Evolutionary conservation across 2,113 vertebrate species (phyloP).

Genomic region (Passer domesticus): DNA sequence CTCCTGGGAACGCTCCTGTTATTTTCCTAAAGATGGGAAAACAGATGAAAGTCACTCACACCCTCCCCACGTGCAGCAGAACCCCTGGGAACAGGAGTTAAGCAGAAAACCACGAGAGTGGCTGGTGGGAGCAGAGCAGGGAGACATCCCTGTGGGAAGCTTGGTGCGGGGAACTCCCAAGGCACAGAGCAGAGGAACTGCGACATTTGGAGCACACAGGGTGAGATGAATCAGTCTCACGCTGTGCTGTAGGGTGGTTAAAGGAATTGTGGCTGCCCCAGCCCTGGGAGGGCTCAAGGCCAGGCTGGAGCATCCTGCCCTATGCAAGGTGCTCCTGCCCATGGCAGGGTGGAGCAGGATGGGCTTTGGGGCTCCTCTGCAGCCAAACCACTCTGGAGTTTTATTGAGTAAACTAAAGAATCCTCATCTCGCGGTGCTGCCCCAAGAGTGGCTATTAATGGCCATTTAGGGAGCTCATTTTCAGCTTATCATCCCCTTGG

Average conservation of each 20-base stretch:
- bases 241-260: accelerated
- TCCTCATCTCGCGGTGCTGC: not conserved
- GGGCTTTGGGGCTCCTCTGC: not conserved
- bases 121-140: not conserved
- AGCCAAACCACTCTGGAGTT: not conserved
- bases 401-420: accelerated
- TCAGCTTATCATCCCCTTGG: not conserved
- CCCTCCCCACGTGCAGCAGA: not conserved
- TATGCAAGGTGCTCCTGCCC: not conserved
- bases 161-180: accelerated
- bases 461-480: not conserved
- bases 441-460: not conserved
- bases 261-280: not conserved
- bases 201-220: accelerated
- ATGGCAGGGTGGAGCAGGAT: accelerated
- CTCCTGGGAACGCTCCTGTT: not conserved
- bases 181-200: not conserved
- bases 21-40: not conserved
- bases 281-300: not conserved
- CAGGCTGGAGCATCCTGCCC: not conserved
- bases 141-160: not conserved
- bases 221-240: not conserved
- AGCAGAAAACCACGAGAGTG: not conserved
- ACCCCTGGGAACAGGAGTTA: not conserved
- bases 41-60: not conserved